phyloP scores from a whole-genome alignment of 2,888 invertebrate species.

The Corythucha ciliata region DNA sequence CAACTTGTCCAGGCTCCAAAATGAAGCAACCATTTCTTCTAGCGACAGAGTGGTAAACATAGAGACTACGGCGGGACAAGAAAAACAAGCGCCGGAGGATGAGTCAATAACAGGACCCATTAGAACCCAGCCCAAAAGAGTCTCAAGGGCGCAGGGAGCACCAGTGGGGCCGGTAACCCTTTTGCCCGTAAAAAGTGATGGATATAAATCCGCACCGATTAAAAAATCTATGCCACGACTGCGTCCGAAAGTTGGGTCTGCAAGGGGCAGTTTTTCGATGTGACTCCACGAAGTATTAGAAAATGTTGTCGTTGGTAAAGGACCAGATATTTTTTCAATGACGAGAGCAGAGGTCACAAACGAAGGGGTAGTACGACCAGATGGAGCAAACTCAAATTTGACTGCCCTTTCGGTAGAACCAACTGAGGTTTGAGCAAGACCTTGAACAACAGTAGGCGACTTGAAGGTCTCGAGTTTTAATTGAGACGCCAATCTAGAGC shows the following conservation, averaged over 20 bases:
- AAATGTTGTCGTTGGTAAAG: constrained; percentile 8
- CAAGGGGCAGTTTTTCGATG: constrained; percentile 9
- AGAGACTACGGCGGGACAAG: no score
- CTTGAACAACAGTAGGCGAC: background rate
- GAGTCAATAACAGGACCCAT: no score
- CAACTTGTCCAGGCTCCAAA: no score
- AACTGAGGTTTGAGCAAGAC: constrained; percentile 13
- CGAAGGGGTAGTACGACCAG: background rate
- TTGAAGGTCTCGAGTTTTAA: constrained; percentile 9
- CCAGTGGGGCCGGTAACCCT: no score
- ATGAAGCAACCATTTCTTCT: no score
- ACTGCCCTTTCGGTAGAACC: constrained; percentile 4
- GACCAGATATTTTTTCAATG: constrained; percentile 14
- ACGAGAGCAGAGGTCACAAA: constrained; percentile 19
- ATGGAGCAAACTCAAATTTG: background rate
- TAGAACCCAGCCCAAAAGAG: constrained; percentile 7
- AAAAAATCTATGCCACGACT: constrained; percentile 19
- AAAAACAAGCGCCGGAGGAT: no score
- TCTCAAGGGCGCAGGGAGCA: background rate
- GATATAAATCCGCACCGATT: constrained; percentile 20
- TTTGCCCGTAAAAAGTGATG: constrained; percentile 9
- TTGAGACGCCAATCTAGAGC: background rate
- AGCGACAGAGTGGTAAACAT: no score
- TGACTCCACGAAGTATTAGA: background rate
- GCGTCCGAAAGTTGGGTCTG: constrained; percentile 21